These are phyloP conservation scores for Rhodeus uyekii DNA, from an alignment of 2,797 vertebrate genomes.

Conservation along the genomic window DNA sequence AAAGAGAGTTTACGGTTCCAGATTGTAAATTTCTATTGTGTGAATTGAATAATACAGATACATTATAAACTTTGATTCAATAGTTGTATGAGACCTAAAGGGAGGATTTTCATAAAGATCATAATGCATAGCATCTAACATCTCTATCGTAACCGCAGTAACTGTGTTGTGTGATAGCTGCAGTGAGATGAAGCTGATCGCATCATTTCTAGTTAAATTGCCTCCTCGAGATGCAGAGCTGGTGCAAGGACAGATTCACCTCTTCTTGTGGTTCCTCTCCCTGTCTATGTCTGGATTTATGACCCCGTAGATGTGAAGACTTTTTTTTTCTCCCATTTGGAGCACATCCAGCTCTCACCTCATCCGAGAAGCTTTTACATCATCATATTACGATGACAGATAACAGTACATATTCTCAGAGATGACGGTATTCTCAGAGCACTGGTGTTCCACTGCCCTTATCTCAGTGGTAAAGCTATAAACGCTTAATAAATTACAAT, in stretches of 20 bases:
- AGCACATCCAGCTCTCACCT: slow-evolving; percentile 19
- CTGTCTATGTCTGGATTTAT: slow-evolving; percentile 33
- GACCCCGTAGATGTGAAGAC: slow-evolving; percentile 23
- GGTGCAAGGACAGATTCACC: slow-evolving; percentile 41
- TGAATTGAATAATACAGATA: not conserved
- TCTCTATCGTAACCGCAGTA: slow-evolving; percentile 15
- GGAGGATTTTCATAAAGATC: not conserved
- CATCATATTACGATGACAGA: slow-evolving; percentile 38
- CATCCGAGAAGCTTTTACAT: slow-evolving; percentile 32
- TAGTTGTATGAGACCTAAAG: not conserved
- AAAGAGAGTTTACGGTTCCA: not conserved
- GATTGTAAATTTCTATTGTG: not conserved
- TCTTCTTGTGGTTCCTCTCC: slow-evolving; percentile 26
- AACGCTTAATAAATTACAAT: slow-evolving; percentile 21
- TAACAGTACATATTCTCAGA: slow-evolving; percentile 29
- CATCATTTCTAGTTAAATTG: slow-evolving; percentile 32
- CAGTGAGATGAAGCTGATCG: slow-evolving; percentile 29
- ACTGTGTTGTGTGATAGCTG: slow-evolving; percentile 22
- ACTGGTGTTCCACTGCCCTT: slow-evolving; percentile 15
- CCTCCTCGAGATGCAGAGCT: slow-evolving; percentile 28
- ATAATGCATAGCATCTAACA: slow-evolving; percentile 1
- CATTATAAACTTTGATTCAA: slow-evolving; percentile 5
- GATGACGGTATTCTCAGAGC: not conserved
- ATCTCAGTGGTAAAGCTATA: slow-evolving; percentile 3
- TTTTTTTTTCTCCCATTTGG: slow-evolving; percentile 39